phyloP scores from a whole-genome alignment of 35 echinoderm and acorn worm species.

The Nesometra sesokonis region DNA sequence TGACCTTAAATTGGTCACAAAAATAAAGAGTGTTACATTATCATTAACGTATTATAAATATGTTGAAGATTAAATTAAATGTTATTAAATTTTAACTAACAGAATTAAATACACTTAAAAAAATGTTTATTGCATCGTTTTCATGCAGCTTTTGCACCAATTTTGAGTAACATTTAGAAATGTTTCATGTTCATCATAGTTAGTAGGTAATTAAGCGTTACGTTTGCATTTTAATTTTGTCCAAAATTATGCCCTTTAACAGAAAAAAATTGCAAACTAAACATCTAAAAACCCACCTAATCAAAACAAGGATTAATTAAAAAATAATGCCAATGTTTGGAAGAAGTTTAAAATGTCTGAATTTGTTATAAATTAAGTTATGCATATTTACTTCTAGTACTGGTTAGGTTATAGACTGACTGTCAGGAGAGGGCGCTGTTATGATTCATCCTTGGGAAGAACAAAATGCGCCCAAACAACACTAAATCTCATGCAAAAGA shows the following conservation, averaged over 20 bases:
- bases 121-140: background rate
- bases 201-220: too few relatives aligned
- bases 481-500: background rate
- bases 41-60: background rate
- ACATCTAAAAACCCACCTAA: background rate
- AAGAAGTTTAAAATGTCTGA: background rate
- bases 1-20: too few relatives aligned
- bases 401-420: background rate
- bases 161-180: background rate
- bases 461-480: background rate
- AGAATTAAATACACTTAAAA: background rate
- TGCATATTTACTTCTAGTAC: background rate
- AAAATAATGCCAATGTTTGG: background rate
- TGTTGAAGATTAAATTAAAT: background rate
- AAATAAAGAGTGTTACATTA: too few relatives aligned
- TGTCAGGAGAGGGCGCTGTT: background rate
- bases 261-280: background rate
- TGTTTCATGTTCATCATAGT: too few relatives aligned
- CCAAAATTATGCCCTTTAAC: background rate
- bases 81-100: too few relatives aligned
- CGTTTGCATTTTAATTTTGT: too few relatives aligned
- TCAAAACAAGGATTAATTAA: background rate
- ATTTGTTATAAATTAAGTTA: background rate
- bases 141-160: background rate
- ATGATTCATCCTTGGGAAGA: background rate